Evolutionary conservation across 1,140 invertebrate species (phyloP).

Genomic region (Sipha flava): DNA sequence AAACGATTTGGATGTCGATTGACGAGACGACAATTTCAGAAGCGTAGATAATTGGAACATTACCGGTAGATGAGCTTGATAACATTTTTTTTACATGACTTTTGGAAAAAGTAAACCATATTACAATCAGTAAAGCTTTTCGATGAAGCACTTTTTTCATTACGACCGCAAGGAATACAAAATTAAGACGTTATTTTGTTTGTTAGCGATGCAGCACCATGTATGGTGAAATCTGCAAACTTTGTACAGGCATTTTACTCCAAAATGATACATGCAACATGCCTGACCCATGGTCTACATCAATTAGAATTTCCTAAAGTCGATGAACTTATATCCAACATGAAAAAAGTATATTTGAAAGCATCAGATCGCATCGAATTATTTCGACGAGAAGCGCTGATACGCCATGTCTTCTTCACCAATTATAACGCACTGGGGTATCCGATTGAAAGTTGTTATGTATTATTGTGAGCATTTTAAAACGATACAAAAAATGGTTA

Average conservation of each 20-base stretch:
- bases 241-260: not conserved
- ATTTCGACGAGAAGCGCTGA: not conserved
- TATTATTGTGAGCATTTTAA: not conserved
- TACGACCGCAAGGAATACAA: not conserved
- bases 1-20: too few relatives aligned
- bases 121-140: not conserved
- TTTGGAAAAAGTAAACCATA: not conserved
- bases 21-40: too few relatives aligned
- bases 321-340: not conserved
- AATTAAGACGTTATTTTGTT: not conserved
- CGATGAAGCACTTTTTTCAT: not conserved
- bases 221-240: constrained; percentile 11
- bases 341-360: not conserved
- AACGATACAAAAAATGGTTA: not conserved
- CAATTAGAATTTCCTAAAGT: not conserved
- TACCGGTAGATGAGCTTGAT: too few relatives aligned
- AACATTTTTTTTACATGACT: too few relatives aligned
- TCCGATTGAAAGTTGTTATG: not conserved
- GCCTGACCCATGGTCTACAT: not conserved
- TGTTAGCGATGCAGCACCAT: constrained; percentile 2
- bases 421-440: not conserved
- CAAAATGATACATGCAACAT: not conserved
- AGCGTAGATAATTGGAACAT: too few relatives aligned
- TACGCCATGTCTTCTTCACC: not conserved
- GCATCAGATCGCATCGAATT: not conserved